Percentiles rank a stretch among this genome's conserved stretches.
Conservation (phyloP, 2,113 vertebrate genomes). For the Corythornis vintsioides region DNA sequence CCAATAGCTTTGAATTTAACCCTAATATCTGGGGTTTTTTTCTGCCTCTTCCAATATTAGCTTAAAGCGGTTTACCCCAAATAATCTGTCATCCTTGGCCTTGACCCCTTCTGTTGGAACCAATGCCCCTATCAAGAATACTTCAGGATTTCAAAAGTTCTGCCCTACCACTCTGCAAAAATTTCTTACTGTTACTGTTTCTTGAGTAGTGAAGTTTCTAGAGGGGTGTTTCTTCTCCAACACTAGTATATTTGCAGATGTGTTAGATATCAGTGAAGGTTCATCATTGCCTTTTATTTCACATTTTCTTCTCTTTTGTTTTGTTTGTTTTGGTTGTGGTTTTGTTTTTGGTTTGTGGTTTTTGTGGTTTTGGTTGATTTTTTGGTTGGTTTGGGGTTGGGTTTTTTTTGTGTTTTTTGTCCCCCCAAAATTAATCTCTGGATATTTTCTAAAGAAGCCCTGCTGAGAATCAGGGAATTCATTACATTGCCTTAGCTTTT, state of each 20-base stretch:
- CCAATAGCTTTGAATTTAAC: not conserved
- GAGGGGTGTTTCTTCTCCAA: not conserved
- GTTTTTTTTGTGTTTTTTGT: not conserved
- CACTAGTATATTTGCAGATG: not conserved
- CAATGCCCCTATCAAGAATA: not conserved
- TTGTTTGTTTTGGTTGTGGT: not conserved
- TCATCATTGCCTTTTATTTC: not conserved
- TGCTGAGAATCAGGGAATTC: not conserved
- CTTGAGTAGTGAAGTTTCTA: not conserved
- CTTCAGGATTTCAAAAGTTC: not conserved
- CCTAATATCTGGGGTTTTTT: not conserved
- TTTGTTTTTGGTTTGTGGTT: not conserved
- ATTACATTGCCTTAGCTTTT: not conserved
- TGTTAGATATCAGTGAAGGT: not conserved
- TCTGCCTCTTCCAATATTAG: not conserved
- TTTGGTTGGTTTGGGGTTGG: not conserved
- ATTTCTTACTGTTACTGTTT: not conserved
- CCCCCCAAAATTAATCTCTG: accelerated
- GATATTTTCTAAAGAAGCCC: not conserved
- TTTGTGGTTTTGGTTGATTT: no score
- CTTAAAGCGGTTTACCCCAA: not conserved
- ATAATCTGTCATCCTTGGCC: not conserved
- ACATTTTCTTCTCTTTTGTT: not conserved
- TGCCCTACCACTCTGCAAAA: not conserved
- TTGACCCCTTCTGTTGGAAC: not conserved